A percentile compares a stretch with the other conserved stretches of the same genome.
phyloP scores from a whole-genome alignment of 2,888 invertebrate genomes.

The Ellobium chinense region DNA sequence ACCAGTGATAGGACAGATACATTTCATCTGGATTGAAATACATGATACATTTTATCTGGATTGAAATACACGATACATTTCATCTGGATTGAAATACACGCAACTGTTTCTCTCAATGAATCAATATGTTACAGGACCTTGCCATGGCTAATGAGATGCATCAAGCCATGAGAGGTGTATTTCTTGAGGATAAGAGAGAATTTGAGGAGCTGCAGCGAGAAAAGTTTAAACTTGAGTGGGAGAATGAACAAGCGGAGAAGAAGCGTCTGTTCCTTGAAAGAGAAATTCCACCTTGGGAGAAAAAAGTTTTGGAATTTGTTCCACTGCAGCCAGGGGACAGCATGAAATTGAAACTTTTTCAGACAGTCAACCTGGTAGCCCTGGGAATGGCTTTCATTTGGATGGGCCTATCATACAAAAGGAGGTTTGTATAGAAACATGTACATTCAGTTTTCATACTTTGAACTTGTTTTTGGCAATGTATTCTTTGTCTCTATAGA shows the following conservation, averaged over 20 bases:
- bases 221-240: background rate
- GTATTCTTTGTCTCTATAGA: too few relatives aligned
- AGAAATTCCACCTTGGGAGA: constrained; percentile 34
- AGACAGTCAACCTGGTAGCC: background rate
- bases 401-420: background rate
- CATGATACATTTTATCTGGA: too few relatives aligned
- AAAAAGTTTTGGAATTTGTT: background rate
- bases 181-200: constrained; percentile 20
- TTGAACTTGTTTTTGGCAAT: too few relatives aligned
- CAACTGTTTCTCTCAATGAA: too few relatives aligned
- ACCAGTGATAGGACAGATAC: too few relatives aligned
- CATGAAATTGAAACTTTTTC: constrained; percentile 6
- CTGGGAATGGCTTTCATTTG: background rate
- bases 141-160: constrained; percentile 19
- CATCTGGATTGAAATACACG: too few relatives aligned
- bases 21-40: too few relatives aligned
- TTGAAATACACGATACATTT: too few relatives aligned
- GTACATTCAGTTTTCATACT: too few relatives aligned
- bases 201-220: background rate
- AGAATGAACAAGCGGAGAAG: background rate
- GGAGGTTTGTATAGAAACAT: background rate
- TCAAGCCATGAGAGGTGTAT: background rate
- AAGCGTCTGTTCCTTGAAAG: background rate
- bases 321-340: constrained; percentile 13
- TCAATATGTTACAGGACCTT: background rate